phyloP scores from a whole-genome alignment of 2,888 invertebrate genomes.

The Nymphalis c-album region DNA sequence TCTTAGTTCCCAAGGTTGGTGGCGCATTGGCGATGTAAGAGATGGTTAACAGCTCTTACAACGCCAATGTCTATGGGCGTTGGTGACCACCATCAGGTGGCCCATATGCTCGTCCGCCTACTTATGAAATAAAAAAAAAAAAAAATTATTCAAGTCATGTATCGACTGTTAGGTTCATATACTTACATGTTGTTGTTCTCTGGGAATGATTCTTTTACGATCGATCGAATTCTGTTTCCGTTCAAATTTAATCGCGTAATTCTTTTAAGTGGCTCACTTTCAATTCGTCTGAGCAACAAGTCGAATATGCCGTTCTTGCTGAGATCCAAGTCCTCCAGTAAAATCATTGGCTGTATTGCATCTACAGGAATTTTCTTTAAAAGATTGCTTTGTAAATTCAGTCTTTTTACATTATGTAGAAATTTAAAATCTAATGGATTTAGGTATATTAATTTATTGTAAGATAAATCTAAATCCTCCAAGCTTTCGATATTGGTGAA shows the following conservation, averaged over 20 bases:
- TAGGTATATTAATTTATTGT: constrained; percentile 71
- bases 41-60: too few species aligned
- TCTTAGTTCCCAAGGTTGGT: too few species aligned
- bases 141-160: neutral
- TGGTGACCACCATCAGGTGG: too few species aligned
- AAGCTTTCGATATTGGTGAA: constrained; percentile 68
- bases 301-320: constrained; percentile 74
- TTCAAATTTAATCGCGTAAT: constrained; percentile 73
- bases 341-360: constrained; percentile 60
- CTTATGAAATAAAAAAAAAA: neutral
- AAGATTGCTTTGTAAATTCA: constrained; percentile 75
- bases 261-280: constrained; percentile 52
- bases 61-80: too few species aligned
- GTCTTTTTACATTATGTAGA: constrained; percentile 57
- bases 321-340: constrained; percentile 72
- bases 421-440: constrained; percentile 66
- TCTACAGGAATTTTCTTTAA: constrained; percentile 67
- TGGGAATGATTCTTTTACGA: constrained; percentile 69
- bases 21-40: too few species aligned
- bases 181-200: constrained; percentile 70
- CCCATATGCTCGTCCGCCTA: too few species aligned
- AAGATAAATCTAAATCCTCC: constrained; percentile 77
- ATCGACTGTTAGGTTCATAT: neutral
- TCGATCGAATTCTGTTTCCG: constrained; percentile 71
- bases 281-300: constrained; percentile 59